Base-by-base conservation (phyloP, 2,113 vertebrate species). In the Aramus guarauna region DNA sequence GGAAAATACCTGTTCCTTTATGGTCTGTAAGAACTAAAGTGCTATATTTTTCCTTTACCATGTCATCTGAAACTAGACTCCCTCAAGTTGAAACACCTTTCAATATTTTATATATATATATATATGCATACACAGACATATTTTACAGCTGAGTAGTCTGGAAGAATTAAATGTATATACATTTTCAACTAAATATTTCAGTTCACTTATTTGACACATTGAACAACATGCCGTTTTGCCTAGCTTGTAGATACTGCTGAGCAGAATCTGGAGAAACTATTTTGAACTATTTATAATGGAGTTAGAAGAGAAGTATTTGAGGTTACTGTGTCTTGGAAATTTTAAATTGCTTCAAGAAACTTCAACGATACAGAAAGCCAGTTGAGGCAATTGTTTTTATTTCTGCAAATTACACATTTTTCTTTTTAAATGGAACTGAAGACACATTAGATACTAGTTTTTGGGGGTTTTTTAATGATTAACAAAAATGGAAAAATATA, bases 401-500 rank as follows among this genome's bases (percentile, higher is more conserved):
- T 83, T 94, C 50, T 86, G 29, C 1, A 21, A 36, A 45, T 39
- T 56, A 20, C 19, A 24, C 4, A 1, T 32, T 32, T n/a, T 27
- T 18, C 7, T 59, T 85, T 74, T 78, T 43, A 26, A 68, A 59
- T 83, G 34, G 23, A 82, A 45, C 10, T 59, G 11, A 4, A 72
- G 39, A 82, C 24, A 34, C 27, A 50, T 53, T 88, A 72, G 19
- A 41, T 62, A 5, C 22, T 36, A 45, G 39, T 3, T 41, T 4
- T 23, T 34, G n/a, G 15, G 3, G 22, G 0, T 1, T 55, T 53
- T 74, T 50, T 3, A 48, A 22, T 39, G 2, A 52, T 73, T 68
- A 56, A 62, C 9, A 77, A 75, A 76, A 62, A 24, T 34, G 9
- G 9, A n/a, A 82, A 81, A 74, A 34, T 37, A 39, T 22, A 5